These are phyloP conservation scores for Copidosoma aretas DNA, from an alignment of 2,888 invertebrate genomes.

Conservation along the genomic window DNA sequence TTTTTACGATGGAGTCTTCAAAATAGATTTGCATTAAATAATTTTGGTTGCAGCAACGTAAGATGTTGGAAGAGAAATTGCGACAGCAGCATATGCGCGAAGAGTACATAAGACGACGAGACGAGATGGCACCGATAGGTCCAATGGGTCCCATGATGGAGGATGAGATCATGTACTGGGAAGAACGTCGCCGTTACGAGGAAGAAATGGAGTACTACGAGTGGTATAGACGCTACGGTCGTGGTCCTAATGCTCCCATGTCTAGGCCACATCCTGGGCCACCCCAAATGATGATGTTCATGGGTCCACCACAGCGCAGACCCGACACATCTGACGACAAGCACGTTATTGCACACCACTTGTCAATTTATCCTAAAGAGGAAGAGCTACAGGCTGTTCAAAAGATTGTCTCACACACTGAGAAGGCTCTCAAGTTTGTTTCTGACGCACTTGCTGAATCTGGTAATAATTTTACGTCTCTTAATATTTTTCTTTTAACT, in stretches of 20 bases:
- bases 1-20: not conserved
- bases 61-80: conserved; percentile 84
- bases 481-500: not conserved
- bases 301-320: conserved; percentile 73
- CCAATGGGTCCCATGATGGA: conserved; percentile 71
- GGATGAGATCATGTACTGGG: conserved; percentile 87
- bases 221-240: conserved; percentile 73
- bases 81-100: conserved; percentile 72
- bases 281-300: conserved; percentile 65
- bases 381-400: conserved; percentile 88
- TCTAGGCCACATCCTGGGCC: conserved; percentile 63
- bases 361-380: conserved; percentile 92
- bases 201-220: conserved; percentile 77
- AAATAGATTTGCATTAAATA: not conserved
- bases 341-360: conserved; percentile 92
- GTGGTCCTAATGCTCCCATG: conserved; percentile 64
- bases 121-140: conserved; percentile 65
- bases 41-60: conserved; percentile 67
- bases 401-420: conserved; percentile 89
- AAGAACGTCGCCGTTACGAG: conserved; percentile 78
- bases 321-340: conserved; percentile 95
- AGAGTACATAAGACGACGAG: conserved; percentile 67
- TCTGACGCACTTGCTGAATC: conserved; percentile 82
- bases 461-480: conserved; percentile 41
- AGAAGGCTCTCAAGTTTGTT: conserved; percentile 91